Base-by-base conservation (phyloP, 2,113 vertebrate genomes). In the Excalfactoria chinensis region DNA sequence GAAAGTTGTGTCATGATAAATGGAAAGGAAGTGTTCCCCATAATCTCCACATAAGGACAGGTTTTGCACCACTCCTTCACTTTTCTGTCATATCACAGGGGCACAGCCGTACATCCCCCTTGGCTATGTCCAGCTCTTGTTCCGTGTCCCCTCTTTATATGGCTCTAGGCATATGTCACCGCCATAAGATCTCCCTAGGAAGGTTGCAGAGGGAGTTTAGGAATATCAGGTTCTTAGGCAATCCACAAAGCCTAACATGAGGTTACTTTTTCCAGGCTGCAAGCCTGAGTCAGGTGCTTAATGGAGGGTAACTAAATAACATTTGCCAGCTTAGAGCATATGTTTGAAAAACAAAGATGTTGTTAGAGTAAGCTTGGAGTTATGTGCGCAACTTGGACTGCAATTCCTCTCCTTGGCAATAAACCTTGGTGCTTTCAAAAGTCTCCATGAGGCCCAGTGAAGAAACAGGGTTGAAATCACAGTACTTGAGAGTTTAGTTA, bases 221-320 rank as follows among this genome's bases (percentile, higher is more conserved):
- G 79, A 91, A 86, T 88, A 93, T 94, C 93, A 91, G 22, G 51
- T 81, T 95, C 85, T 95, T 83, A 86, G 68, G 87, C 63, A 93
- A 88, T 59, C 49, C 88, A 60, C 46, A 86, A 89, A 89, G 71
- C n/a, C 78, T 85, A 83, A 79, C 56, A 88, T 59, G 92, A 95
- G 82, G 56, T 80, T 93, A 94, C 23, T 93, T 96, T 96, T 95
- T 95, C 95, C 86, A 95, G 92, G 93, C 93, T 94, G 90, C 90
- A 93, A 94, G 85, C 88, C 93, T 85, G 90, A 86, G 93, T 95
- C 95, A 93, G 88, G 88, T 94, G 92, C 81, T 70, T 85, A 46
- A 66, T 41, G 30, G 59, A 92, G 71, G 19, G 82, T 79, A 87
- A 85, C 74, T 60, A 78, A 90, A 77, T 87, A 78, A 80, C n/a